phyloP scores from a whole-genome alignment of 2,797 vertebrate genomes.

The Perodicticus potto region DNA sequence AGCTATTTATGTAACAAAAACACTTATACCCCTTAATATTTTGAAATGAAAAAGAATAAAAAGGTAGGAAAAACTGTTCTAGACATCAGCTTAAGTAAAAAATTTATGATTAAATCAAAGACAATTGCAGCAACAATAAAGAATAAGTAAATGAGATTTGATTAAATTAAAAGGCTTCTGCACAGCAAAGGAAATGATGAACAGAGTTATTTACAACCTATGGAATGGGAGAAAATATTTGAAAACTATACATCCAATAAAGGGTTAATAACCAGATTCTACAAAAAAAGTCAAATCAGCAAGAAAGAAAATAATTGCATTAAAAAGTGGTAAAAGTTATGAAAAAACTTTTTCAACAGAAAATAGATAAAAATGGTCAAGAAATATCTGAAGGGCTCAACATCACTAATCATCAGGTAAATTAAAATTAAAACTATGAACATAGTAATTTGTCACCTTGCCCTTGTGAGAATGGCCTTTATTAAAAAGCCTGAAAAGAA shows the following conservation, averaged over 20 bases:
- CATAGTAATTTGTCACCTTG: not conserved
- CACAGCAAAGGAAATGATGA: not conserved
- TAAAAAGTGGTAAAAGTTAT: not conserved
- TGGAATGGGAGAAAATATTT: not conserved
- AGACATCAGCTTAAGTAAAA: not conserved
- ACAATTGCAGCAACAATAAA: not conserved
- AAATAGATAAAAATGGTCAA: not conserved
- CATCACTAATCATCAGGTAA: not conserved
- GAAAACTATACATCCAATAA: not conserved
- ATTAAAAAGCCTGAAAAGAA: not conserved
- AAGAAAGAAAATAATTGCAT: not conserved
- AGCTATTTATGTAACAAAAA: not conserved
- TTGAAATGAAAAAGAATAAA: not conserved
- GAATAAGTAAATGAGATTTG: not conserved
- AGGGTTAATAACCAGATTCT: not conserved
- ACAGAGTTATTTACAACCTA: not conserved
- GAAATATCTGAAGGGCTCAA: not conserved
- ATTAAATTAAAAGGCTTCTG: not conserved
- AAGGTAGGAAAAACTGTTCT: not conserved
- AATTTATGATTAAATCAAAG: not conserved
- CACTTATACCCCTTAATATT: not conserved
- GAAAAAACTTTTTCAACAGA: not conserved
- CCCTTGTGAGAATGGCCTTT: not conserved
- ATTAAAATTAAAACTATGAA: not conserved
- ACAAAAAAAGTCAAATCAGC: not conserved